Base-by-base conservation (phyloP, 2,888 invertebrate genomes). In the Bunonema sp. region DNA sequence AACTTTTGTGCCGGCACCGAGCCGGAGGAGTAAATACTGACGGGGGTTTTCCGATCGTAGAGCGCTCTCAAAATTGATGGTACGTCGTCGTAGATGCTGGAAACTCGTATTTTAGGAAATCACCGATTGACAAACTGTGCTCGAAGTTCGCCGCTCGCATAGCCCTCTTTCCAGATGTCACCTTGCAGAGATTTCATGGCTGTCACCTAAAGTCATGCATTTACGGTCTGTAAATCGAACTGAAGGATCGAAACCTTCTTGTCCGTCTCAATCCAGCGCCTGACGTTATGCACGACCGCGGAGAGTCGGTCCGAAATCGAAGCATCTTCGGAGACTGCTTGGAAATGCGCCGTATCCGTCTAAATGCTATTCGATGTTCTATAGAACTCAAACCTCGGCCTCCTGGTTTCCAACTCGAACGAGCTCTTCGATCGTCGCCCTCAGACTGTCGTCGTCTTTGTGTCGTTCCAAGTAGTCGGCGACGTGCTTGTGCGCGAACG, bases 1-100 rank as follows among this genome's bases (percentile, higher is more conserved):
- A 87, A 74, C 67, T 84, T 82, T 70, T 89, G 89, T 16, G 87
- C 82, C 59, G 81, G 80, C 1, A 84, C 79, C 42, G 84, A 86
- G 36, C 88, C 89, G 24, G 87, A 87, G 0, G 89, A 88, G 70
- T 83, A 89, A 46, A 87, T 79, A 64, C 80, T 85, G 34, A 88
- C 73, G 50, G 77, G 77, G 28, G 77, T 77, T 22, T 80, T 81
- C 12, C 42, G 35, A 3, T 77, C 74, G 3, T 76, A 76, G 82
- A 87, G 83, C 44, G 75, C 72, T 61, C 80, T 76, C 34, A 89
- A 74, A 1, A 81, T 79, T 18, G 75, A 73, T 0, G 78, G 76
- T 0, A 87, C 86, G 72, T 89, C 89, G 12, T 80, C 78, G 69
- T 81, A 89, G 28, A 91, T 77, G 69, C 88, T 88, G 72, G 36